Evolutionary conservation across 2,113 vertebrate species (phyloP).

Genomic region (Girardinichthys multiradiatus): DNA sequence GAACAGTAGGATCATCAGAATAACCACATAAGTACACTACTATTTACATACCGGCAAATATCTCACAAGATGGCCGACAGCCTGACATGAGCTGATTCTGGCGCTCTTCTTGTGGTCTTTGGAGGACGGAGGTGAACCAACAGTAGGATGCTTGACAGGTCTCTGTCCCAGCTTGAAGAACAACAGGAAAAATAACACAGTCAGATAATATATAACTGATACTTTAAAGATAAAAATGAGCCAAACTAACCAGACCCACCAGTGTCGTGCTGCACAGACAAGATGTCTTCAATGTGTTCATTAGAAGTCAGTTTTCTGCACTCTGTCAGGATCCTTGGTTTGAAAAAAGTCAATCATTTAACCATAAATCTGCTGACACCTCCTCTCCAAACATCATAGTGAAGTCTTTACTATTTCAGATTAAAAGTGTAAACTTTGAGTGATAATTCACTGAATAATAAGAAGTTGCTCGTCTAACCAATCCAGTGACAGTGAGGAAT

Average conservation of each 20-base stretch:
- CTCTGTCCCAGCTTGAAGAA: neutral
- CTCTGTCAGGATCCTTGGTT: constrained; percentile 14
- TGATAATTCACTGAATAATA: neutral
- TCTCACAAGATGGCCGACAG: neutral
- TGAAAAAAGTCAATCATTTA: constrained; percentile 25
- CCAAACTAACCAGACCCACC: neutral
- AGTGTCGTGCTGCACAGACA: neutral
- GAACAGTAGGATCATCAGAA: neutral
- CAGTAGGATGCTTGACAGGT: constrained; percentile 9
- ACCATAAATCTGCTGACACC: constrained; percentile 12
- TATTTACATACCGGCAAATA: neutral
- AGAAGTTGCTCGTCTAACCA: too few relatives aligned
- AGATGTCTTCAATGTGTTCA: constrained; percentile 1
- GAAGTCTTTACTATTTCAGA: neutral
- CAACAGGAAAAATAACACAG: neutral
- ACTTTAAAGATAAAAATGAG: constrained; percentile 2
- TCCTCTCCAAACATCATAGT: too few relatives aligned
- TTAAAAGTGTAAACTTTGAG: too few relatives aligned
- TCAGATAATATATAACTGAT: neutral
- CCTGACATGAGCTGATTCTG: constrained; percentile 17
- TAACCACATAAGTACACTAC: neutral
- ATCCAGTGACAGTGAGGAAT: constrained; percentile 24
- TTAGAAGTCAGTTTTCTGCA: constrained; percentile 6
- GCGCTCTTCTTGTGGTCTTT: constrained; percentile 16
- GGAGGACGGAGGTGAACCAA: constrained; percentile 5